Evolutionary conservation across 2,113 vertebrate species (phyloP).

Genomic region (Spheniscus mendiculus): DNA sequence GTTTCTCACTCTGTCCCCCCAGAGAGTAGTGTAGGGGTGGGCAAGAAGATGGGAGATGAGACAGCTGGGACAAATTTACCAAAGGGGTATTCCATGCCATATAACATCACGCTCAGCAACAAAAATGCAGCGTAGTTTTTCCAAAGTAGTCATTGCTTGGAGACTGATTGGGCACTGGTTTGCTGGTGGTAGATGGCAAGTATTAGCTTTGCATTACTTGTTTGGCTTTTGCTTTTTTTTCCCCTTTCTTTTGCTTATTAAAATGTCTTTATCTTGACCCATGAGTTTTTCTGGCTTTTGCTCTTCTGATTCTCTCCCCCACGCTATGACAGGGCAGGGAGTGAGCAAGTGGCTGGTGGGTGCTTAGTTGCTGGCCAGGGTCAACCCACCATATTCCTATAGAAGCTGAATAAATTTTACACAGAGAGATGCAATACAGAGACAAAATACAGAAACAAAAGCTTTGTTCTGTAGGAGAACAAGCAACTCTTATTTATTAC

Average conservation of each 20-base stretch:
- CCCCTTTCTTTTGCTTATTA: rapidly evolving
- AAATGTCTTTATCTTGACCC: background rate
- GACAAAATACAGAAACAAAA: background rate
- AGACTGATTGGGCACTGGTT: background rate
- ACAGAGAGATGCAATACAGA: background rate
- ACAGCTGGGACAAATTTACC: background rate
- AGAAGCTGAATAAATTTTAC: background rate
- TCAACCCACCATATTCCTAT: background rate
- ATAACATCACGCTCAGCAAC: background rate
- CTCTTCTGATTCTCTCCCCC: background rate
- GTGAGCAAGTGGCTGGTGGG: rapidly evolving
- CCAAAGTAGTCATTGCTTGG: background rate
- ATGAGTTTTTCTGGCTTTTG: background rate
- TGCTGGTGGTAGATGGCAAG: rapidly evolving
- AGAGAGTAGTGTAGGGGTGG: background rate
- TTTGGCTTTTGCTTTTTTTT: background rate
- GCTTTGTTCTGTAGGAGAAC: background rate
- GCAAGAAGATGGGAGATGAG: background rate
- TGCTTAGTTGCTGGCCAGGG: background rate
- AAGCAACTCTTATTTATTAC: background rate
- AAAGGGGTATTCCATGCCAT: background rate
- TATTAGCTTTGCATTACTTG: background rate
- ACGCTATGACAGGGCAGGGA: background rate
- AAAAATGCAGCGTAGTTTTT: background rate
- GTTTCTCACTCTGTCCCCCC: background rate